Conservation (phyloP, 2,797 vertebrate genomes). For the Meriones psammophilus region DNA sequence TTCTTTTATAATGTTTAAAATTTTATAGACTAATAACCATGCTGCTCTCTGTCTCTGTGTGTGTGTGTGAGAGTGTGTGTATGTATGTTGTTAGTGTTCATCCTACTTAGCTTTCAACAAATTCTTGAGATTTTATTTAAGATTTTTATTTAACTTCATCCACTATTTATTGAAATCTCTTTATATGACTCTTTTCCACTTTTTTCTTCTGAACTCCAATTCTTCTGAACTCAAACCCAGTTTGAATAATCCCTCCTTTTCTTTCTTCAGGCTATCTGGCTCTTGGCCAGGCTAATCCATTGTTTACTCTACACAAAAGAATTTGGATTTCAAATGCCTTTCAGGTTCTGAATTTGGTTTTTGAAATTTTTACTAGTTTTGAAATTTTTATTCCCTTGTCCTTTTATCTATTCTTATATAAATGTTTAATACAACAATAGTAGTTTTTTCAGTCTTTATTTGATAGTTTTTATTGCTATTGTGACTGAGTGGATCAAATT, state of each 20-base stretch:
- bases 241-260: not conserved
- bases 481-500: not conserved
- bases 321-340: not conserved
- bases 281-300: not conserved
- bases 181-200: not conserved
- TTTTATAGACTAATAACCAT: not conserved
- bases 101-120: not conserved
- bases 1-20: not conserved
- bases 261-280: not conserved
- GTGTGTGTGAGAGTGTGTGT: not conserved
- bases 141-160: not conserved
- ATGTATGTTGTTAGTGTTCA: not conserved
- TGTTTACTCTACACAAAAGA: not conserved
- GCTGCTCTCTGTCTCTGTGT: not conserved
- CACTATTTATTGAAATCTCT: constrained; percentile 9
- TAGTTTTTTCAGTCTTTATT: not conserved
- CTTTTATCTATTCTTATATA: not conserved
- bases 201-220: not conserved
- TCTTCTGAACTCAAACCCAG: not conserved
- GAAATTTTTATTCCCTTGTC: not conserved
- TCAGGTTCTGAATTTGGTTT: not conserved
- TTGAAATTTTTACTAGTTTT: not conserved
- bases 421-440: not conserved
- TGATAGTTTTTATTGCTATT: not conserved
- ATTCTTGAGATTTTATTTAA: not conserved